Evolutionary conservation across 2,113 vertebrate genomes (phyloP), one percentile per base, ranked within the genome.

Genomic region (Hyperopisus bebe): DNA sequence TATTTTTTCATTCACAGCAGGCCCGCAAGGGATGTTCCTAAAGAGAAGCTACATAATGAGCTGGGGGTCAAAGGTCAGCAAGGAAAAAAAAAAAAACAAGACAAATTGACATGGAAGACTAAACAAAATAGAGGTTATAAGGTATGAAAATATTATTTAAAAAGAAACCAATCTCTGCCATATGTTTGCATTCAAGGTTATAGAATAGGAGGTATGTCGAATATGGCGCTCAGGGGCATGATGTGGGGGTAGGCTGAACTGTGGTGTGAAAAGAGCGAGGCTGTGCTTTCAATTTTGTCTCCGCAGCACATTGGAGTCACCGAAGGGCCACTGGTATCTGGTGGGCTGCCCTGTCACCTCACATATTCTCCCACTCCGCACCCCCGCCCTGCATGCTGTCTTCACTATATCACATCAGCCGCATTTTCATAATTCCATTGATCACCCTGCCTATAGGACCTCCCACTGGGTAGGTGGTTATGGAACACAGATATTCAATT

Each of bases 281-380:
- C 93, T 94, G 39, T 1, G 3, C 39, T 24, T 83, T 83, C 19
- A 90, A 92, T 92, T 93, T 91, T 92, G 91, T 94, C 92, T 92
- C 47, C 88, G 47, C 47, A 74, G 70, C 92, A 91, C 91, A 93
- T 94, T 92, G 93, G 92, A 94, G 95, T 96, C 95, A 95, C 88
- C 55, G 88, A 93, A 91, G 93, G 95, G 95, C 94, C 95, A 93
- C 86, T 90, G 88, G 74, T 94, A 80, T 94, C 95, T 94, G 92
- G 91, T 31, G 94, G 93, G 93, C 94, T 90, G 86, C 62, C 35
- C 92, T 95, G 95, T 95, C 95, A 95, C 87, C 93, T 91, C 55
- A 7, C 62, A 94, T 94, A 55, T 55, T 55, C 53, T 55, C 19
- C 19, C 53, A 21, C 53, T 7, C 53, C 11, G 0, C 94, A 92